These are phyloP conservation scores for Xestia c-nigrum DNA, from an alignment of 2,888 invertebrate species.

Conservation along the genomic window DNA sequence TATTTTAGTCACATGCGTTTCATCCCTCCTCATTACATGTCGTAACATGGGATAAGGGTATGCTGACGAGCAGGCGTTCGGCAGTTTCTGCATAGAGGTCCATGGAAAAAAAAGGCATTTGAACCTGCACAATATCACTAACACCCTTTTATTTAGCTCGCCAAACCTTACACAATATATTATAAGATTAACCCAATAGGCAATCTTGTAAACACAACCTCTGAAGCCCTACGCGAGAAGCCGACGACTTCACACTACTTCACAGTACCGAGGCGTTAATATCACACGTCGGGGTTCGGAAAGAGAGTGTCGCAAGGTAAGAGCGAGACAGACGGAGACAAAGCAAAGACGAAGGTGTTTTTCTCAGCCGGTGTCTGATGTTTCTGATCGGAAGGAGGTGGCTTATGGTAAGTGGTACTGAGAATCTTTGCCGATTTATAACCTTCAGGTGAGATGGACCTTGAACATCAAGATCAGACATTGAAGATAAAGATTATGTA, in stretches of 20 bases:
- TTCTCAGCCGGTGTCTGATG: neutral
- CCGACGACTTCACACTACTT: constrained; percentile 29
- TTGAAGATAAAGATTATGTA: neutral
- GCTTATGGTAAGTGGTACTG: neutral
- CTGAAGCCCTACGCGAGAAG: constrained; percentile 45
- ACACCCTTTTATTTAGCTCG: neutral
- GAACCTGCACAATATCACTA: neutral
- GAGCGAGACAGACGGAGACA: neutral
- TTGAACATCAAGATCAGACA: neutral
- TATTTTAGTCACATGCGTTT: no score
- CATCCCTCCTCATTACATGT: no score
- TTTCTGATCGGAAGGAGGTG: neutral
- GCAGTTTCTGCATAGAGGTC: neutral
- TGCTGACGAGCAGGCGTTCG: neutral
- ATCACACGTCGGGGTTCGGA: neutral
- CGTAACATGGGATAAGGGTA: no score
- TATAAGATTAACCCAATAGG: constrained; percentile 27
- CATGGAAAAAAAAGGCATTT: neutral
- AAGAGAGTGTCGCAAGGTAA: neutral
- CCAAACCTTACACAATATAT: constrained; percentile 22
- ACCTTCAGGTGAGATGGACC: neutral
- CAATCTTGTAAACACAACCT: constrained; percentile 30
- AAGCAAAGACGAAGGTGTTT: neutral
- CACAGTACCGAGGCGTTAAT: neutral
- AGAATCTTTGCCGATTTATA: no score